A percentile compares a stretch with the other conserved stretches of the same genome.
Conservation (phyloP, 2,888 invertebrate genomes). For the Neuroscelio doddi region DNA sequence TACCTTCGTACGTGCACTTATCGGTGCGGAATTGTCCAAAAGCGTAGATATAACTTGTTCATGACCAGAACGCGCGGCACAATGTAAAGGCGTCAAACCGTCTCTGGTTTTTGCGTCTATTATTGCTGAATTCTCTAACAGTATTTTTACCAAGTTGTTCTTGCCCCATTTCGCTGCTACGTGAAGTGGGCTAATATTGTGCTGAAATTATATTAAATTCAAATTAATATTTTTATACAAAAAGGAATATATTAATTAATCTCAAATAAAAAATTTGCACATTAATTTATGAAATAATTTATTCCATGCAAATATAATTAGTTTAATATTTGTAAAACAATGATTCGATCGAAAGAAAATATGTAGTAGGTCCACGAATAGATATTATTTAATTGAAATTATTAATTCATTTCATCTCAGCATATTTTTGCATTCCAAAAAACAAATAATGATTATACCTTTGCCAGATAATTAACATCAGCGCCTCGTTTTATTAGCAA, state of each 20-base stretch:
- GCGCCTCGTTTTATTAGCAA: constrained; percentile 92
- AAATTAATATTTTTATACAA: no score
- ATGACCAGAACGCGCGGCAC: constrained; percentile 97
- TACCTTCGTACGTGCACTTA: constrained; percentile 96
- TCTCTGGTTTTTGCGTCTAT: constrained; percentile 96
- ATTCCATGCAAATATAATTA: no score
- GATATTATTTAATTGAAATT: no score
- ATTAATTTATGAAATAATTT: no score
- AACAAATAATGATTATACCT: constrained; percentile 73
- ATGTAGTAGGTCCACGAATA: no score
- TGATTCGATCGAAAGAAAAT: neutral
- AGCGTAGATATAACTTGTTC: constrained; percentile 93
- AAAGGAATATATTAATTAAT: no score
- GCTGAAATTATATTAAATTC: constrained; percentile 72
- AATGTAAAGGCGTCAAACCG: constrained; percentile 96
- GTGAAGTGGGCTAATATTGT: constrained; percentile 98
- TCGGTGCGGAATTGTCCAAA: constrained; percentile 91
- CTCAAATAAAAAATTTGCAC: no score
- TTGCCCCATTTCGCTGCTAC: constrained; percentile 99
- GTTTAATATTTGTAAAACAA: constrained; percentile 1
- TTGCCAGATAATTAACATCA: constrained; percentile 95
- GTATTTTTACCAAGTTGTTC: constrained; percentile 90
- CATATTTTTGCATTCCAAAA: neutral
- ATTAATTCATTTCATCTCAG: no score
- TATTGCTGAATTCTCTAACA: constrained; percentile 88